These are phyloP conservation scores for Ammodytes dubius DNA, from an alignment of 2,113 vertebrate genomes.

Conservation along the genomic window DNA sequence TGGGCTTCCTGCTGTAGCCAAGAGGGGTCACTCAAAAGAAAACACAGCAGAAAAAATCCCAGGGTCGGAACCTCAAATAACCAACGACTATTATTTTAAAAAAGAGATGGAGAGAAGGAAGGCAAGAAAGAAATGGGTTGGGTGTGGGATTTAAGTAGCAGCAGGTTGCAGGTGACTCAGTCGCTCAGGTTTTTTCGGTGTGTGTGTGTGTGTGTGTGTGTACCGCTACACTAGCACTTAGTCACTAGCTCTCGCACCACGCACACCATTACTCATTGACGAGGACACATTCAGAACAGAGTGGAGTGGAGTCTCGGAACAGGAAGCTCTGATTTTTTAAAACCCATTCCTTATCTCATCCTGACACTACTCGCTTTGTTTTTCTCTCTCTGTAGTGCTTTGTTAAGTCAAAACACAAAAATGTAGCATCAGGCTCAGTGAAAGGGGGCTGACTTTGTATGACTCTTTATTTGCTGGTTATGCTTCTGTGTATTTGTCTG, in stretches of 20 bases:
- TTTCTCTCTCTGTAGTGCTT: constrained; percentile 11
- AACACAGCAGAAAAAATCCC: background rate
- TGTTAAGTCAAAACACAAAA: constrained; percentile 20
- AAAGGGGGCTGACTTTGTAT: constrained; percentile 14
- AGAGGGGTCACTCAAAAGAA: constrained; percentile 41
- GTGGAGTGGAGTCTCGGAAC: constrained; percentile 40
- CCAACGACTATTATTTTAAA: constrained; percentile 18
- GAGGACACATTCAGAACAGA: constrained; percentile 49
- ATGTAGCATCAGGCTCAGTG: constrained; percentile 10
- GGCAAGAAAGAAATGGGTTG: constrained; percentile 20
- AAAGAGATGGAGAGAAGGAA: constrained; percentile 8
- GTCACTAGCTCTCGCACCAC: constrained; percentile 52
- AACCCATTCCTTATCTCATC: constrained; percentile 55
- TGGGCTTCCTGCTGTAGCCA: constrained; percentile 30
- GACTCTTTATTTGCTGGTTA: constrained; percentile 13
- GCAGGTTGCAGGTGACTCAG: constrained; percentile 63
- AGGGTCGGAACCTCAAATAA: constrained; percentile 20
- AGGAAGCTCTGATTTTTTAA: constrained; percentile 37
- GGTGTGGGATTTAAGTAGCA: constrained; percentile 47
- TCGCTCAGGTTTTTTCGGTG: constrained; percentile 37
- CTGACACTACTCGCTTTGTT: constrained; percentile 51
- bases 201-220: constrained; percentile 11
- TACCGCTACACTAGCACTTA: constrained; percentile 50
- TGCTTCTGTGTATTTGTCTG: constrained; percentile 23
- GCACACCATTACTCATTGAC: constrained; percentile 64